phyloP scores from a whole-genome alignment of 2,797 vertebrate genomes.

The Aulostomus chinensis region DNA sequence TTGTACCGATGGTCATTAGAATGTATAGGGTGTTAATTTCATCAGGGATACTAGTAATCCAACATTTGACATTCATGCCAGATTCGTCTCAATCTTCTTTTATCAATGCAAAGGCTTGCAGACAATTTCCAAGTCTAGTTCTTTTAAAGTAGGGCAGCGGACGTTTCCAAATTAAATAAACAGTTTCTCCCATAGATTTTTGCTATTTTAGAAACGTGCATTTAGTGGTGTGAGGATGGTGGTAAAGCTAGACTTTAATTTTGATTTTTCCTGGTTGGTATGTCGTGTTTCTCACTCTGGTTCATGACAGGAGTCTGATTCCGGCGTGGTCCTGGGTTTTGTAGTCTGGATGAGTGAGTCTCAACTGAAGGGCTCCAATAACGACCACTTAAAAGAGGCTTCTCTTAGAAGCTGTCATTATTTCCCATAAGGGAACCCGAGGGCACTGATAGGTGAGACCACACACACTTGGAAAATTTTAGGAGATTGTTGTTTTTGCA shows the following conservation, averaged over 20 bases:
- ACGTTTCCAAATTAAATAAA: constrained; percentile 76
- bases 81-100: constrained; percentile 29
- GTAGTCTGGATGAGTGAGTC: constrained; percentile 59
- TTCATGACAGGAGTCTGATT: constrained; percentile 57
- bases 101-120: constrained; percentile 20
- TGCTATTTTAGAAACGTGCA: constrained; percentile 71
- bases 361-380: constrained; percentile 54
- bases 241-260: constrained; percentile 76
- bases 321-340: constrained; percentile 50
- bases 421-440: constrained; percentile 41
- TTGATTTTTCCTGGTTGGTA: constrained; percentile 69
- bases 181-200: constrained; percentile 56
- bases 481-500: constrained; percentile 23
- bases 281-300: constrained; percentile 58
- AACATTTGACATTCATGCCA: constrained; percentile 19
- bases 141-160: constrained; percentile 50
- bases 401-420: constrained; percentile 73
- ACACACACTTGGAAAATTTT: constrained; percentile 46
- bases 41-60: constrained; percentile 13
- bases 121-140: constrained; percentile 39
- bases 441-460: constrained; percentile 57
- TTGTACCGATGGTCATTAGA: constrained; percentile 20
- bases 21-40: constrained; percentile 30
- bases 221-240: constrained; percentile 75
- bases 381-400: constrained; percentile 61